These are phyloP conservation scores for Rhinolophus ferrumequinum DNA, from an alignment of 2,113 vertebrate species.

Conservation along the genomic window DNA sequence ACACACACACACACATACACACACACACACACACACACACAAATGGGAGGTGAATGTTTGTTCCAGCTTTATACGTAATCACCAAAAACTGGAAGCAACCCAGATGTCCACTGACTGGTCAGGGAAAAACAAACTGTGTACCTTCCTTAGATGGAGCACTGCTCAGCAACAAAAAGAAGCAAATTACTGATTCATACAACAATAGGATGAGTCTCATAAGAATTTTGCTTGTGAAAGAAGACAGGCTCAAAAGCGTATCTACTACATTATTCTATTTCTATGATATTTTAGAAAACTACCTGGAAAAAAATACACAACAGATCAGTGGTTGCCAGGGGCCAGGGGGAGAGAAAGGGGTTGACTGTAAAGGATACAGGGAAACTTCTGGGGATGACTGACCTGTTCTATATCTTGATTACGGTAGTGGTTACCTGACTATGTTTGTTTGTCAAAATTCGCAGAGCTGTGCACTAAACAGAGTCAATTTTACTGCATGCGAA, in stretches of 20 bases:
- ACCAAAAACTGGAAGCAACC: background rate
- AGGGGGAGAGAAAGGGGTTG: background rate
- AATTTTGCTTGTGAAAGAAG: background rate
- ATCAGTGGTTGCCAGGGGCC: background rate
- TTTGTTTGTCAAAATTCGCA: constrained; percentile 35
- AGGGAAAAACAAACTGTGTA: background rate
- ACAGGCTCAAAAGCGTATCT: background rate
- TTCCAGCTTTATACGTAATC: background rate
- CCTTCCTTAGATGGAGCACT: background rate
- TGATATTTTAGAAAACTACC: constrained; percentile 2
- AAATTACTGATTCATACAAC: background rate
- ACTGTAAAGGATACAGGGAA: background rate
- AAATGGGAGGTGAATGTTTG: background rate
- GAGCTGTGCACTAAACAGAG: background rate
- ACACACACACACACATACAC: background rate
- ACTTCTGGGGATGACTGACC: background rate
- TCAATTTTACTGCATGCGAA: background rate
- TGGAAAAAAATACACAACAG: background rate
- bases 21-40: no score
- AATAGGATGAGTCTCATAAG: background rate
- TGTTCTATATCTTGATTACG: background rate
- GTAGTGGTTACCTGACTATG: background rate
- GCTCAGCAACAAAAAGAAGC: background rate
- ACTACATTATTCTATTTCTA: background rate
- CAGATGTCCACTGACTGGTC: background rate